Conservation (phyloP, 2,888 invertebrate species). For the Stenodema calcarata region DNA sequence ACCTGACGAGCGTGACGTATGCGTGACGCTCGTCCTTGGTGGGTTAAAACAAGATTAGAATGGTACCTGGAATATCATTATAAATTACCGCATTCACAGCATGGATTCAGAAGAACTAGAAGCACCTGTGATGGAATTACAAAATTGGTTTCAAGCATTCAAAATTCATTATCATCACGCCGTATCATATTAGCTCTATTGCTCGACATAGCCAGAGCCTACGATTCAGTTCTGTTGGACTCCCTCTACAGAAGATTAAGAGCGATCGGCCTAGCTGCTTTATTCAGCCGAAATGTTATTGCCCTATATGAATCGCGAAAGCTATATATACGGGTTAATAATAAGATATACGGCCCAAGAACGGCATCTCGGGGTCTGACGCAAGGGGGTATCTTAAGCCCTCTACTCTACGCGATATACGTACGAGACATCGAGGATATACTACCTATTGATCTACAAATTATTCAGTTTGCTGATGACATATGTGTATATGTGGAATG, state of each 20-base stretch:
- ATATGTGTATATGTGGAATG: background rate
- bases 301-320: background rate
- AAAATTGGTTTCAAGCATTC: background rate
- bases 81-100: background rate
- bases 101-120: background rate
- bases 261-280: background rate
- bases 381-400: background rate
- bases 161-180: background rate
- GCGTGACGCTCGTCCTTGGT: too few species aligned
- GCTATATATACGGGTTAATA: background rate
- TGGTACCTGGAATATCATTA: background rate
- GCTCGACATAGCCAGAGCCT: background rate
- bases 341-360: background rate
- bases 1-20: too few species aligned
- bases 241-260: background rate
- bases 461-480: background rate
- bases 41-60: background rate
- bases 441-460: too few species aligned
- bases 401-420: background rate
- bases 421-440: too few species aligned
- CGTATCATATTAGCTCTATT: background rate
- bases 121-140: background rate
- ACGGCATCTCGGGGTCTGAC: background rate
- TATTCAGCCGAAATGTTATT: too few species aligned
- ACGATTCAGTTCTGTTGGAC: background rate